phyloP scores from a whole-genome alignment of 2,113 vertebrate species.

The Phrynocephalus versicolor region DNA sequence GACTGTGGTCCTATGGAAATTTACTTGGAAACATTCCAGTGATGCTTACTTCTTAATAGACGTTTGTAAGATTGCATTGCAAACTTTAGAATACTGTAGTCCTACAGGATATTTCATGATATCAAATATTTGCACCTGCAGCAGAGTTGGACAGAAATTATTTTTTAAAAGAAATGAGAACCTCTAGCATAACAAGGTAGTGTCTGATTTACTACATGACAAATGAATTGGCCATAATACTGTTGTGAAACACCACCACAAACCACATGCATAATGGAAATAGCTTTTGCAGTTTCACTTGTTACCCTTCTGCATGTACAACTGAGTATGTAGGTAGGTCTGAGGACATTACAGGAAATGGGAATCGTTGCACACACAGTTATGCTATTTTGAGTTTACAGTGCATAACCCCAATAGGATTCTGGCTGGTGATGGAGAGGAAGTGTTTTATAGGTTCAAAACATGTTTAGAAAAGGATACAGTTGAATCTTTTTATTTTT shows the following conservation, averaged over 20 bases:
- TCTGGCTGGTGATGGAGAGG: neutral
- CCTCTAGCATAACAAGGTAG: neutral
- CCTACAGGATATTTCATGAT: neutral
- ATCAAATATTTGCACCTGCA: neutral
- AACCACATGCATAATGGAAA: too few species aligned
- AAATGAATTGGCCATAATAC: neutral
- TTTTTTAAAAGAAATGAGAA: neutral
- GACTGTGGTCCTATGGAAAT: neutral
- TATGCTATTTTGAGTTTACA: too few species aligned
- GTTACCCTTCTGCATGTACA: too few species aligned
- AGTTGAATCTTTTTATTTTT: slow-evolving; percentile 80
- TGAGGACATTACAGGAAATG: too few species aligned
- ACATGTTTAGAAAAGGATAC: slow-evolving; percentile 74
- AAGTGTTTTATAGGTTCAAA: neutral
- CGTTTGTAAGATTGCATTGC: neutral
- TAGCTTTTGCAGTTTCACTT: too few species aligned
- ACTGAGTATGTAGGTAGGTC: too few species aligned
- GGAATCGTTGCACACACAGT: too few species aligned
- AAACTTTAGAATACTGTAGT: neutral
- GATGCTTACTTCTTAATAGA: neutral
- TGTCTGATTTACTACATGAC: neutral
- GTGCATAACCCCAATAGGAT: too few species aligned
- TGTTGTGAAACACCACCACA: too few species aligned
- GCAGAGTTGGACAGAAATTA: neutral
- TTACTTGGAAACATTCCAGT: neutral